Evolutionary conservation across 2,888 invertebrate species (phyloP).

Genomic region (Aethes cnicana): DNA sequence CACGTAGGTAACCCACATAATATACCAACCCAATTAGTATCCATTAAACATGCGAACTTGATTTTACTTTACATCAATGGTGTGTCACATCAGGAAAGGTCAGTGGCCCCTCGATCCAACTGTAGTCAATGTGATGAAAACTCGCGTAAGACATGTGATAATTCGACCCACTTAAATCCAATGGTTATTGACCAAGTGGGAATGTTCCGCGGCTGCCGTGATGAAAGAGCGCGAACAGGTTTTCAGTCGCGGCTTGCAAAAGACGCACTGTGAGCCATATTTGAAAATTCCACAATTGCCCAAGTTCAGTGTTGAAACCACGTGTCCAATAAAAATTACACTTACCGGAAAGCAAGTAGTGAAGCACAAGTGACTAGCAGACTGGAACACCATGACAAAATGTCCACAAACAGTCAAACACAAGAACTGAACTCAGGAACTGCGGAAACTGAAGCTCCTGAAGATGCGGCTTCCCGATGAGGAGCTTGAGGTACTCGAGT

Average conservation of each 20-base stretch:
- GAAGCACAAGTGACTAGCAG: slow-evolving; percentile 45
- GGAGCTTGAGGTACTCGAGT: slow-evolving; percentile 43
- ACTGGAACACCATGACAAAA: slow-evolving; percentile 40
- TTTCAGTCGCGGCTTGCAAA: slow-evolving; percentile 37
- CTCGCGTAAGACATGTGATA: slow-evolving; percentile 18
- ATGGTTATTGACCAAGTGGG: slow-evolving; percentile 19
- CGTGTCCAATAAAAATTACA: slow-evolving; percentile 15
- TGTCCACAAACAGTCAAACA: slow-evolving; percentile 31
- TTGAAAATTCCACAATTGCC: slow-evolving; percentile 37
- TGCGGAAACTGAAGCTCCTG: slow-evolving; percentile 39
- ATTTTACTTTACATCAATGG: too few species aligned
- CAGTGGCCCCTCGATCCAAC: slow-evolving; percentile 10
- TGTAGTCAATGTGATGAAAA: slow-evolving; percentile 14
- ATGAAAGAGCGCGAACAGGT: slow-evolving; percentile 30
- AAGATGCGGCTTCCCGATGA: slow-evolving; percentile 41
- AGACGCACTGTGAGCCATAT: slow-evolving; percentile 28
- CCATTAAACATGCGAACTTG: too few species aligned
- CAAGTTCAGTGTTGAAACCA: slow-evolving; percentile 25
- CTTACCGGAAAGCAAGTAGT: slow-evolving; percentile 40
- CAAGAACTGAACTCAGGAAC: slow-evolving; percentile 37
- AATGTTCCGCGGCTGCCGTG: slow-evolving; percentile 23
- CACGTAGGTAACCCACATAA: too few species aligned
- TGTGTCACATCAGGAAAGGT: slow-evolving; percentile 12
- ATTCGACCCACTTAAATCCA: slow-evolving; percentile 26
- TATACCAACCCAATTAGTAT: too few species aligned